Percentiles rank a stretch among this genome's conserved stretches.
These are phyloP conservation scores for Channa argus DNA, from an alignment of 2,113 vertebrate species.

Conservation along the genomic window DNA sequence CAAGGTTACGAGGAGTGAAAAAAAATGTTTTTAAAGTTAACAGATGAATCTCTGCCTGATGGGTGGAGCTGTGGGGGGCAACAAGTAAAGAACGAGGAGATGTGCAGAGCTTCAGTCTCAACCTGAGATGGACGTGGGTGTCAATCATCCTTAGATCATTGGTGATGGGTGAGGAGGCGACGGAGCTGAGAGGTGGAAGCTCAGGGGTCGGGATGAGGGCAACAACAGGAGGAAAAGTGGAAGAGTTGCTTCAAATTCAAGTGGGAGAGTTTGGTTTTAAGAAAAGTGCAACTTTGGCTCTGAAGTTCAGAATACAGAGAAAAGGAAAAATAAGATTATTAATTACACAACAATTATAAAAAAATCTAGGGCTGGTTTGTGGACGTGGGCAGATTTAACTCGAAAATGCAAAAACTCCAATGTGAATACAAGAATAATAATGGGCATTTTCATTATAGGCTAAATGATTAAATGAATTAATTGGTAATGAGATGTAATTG, in stretches of 20 bases:
- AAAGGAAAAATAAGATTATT: no score
- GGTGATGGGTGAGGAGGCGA: conserved; percentile 6
- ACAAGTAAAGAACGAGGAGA: background rate
- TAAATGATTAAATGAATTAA: no score
- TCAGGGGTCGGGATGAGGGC: background rate
- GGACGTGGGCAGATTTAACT: no score
- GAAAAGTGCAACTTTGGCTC: background rate
- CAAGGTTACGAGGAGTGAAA: background rate
- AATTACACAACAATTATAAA: no score
- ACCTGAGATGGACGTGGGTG: background rate
- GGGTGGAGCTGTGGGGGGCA: conserved; percentile 6
- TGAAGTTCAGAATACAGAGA: no score
- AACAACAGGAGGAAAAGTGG: background rate
- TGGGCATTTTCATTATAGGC: no score
- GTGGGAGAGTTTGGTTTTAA: no score
- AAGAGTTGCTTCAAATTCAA: background rate
- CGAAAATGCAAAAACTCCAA: no score
- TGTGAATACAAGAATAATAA: no score
- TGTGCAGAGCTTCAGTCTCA: background rate
- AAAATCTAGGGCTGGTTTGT: no score
- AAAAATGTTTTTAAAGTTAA: background rate
- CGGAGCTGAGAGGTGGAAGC: background rate
- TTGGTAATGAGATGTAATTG: no score
- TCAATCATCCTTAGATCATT: conserved; percentile 4
- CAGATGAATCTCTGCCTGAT: conserved; percentile 11